Base-by-base conservation (phyloP, 2,797 vertebrate genomes). In the Peromyscus nudipes region DNA sequence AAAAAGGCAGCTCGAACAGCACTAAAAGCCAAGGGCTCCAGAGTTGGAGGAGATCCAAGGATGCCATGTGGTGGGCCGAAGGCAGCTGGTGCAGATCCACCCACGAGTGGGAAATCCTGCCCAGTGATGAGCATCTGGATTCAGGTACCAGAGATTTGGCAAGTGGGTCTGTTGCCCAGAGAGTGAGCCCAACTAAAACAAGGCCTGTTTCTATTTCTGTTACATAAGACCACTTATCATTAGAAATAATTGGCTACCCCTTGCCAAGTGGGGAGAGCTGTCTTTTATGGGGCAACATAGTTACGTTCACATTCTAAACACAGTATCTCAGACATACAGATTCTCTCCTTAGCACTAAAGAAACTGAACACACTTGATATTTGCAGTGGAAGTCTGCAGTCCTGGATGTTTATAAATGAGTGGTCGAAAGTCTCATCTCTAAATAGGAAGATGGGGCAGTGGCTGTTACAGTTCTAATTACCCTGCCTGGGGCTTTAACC, bases 261-360 rank as follows among this genome's bases (percentile, higher is more conserved):
- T 88, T 90, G 64, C 89, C 81, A 71, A 40, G 49, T 79, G 10
- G 37, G 62, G 52, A 49, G 37, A 60, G 37, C n/a, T 76, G 46
- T 31, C 34, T 82, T 73, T 94, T 82, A 46, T 64, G 67, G 90
- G 60, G 64, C 4, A 73, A 40, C 25, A 49, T 8, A 85, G 25
- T 11, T 11, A 4, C 46, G 43, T 82, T 92, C 64, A 64, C 46
- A n/a, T 9, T 37, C 77, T 37, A 91, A 96, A 86, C n/a, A 43
- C 40, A 95, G 64, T 31, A 31, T 89, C 55, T 89, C 65, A 60
- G 69, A 92, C 75, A 77, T n/a, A 23, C 75, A 89, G 27, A 89
- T 8, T 57, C 64, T 57, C 5, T 52, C 13, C 46, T 64, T 25
- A 82, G 16, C 31, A 64, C 37, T 27, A 27, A 80, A 80, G 14